phyloP scores from a whole-genome alignment of 1,140 invertebrate genomes.

The Antheraea mylitta region DNA sequence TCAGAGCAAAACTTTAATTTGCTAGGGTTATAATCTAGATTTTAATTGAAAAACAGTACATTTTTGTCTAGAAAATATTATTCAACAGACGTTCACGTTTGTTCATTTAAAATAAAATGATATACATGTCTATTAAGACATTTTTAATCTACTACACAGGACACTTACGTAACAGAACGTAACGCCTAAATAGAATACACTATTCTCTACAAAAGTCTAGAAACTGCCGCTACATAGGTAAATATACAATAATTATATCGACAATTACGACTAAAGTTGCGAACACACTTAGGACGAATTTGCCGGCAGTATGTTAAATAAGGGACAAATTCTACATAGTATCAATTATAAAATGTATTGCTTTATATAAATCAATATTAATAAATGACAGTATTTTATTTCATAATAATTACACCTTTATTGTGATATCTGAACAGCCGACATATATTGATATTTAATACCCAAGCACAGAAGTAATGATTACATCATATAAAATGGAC shows the following conservation, averaged over 20 bases:
- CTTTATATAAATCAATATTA: background rate
- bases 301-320: background rate
- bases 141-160: slow-evolving; percentile 27
- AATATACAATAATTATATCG: slow-evolving; percentile 5
- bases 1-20: no score
- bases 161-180: slow-evolving; percentile 12
- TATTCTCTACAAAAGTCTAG: slow-evolving; percentile 10
- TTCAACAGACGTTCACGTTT: slow-evolving; percentile 71
- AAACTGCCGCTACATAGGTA: slow-evolving; percentile 16
- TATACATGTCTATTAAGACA: slow-evolving; percentile 43
- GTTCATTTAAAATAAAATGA: slow-evolving; percentile 63
- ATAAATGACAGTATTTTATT: no score
- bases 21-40: background rate
- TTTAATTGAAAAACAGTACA: slow-evolving; percentile 22
- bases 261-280: slow-evolving; percentile 36
- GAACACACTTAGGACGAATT: slow-evolving; percentile 26
- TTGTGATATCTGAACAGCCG: no score
- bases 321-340: background rate
- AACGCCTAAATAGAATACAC: slow-evolving; percentile 1
- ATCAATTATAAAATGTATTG: background rate
- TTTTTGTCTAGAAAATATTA: slow-evolving; percentile 75
- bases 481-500: no score
- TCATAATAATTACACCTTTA: no score
- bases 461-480: no score
- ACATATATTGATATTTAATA: no score